Conservation (phyloP, 1,140 invertebrate species). For the Orussus abietinus region DNA sequence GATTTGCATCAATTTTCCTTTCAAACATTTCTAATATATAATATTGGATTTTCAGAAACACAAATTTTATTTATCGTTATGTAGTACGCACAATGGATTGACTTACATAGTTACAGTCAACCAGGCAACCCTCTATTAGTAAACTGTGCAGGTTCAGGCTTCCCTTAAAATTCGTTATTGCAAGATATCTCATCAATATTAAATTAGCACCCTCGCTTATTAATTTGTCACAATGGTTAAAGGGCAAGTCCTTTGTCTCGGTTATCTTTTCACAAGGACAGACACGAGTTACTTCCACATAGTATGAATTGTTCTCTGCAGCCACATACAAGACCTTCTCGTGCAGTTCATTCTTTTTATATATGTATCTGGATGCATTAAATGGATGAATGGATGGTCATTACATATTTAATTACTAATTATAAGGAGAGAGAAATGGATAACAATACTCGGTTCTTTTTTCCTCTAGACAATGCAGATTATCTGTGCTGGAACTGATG, state of each 20-base stretch:
- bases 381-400: constrained; percentile 6
- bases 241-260: constrained; percentile 19
- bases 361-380: constrained; percentile 23
- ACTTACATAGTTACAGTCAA: constrained; percentile 60
- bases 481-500: constrained; percentile 23
- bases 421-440: not conserved
- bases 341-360: constrained; percentile 21
- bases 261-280: constrained; percentile 24
- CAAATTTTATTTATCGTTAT: constrained; percentile 21
- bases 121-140: constrained; percentile 57
- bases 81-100: too few species aligned
- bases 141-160: constrained; percentile 54
- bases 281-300: constrained; percentile 19
- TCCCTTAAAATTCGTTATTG: constrained; percentile 53
- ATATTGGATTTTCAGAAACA: not conserved
- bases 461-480: constrained; percentile 36
- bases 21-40: constrained; percentile 21
- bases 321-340: constrained; percentile 27
- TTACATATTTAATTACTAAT: constrained; percentile 9
- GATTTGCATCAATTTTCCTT: constrained; percentile 23
- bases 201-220: constrained; percentile 61
- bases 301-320: constrained; percentile 21
- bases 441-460: constrained; percentile 32
- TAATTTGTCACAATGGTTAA: constrained; percentile 35
- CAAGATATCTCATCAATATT: constrained; percentile 59